Conservation (phyloP, 2,888 invertebrate genomes). For the Gastrophysa polygoni region DNA sequence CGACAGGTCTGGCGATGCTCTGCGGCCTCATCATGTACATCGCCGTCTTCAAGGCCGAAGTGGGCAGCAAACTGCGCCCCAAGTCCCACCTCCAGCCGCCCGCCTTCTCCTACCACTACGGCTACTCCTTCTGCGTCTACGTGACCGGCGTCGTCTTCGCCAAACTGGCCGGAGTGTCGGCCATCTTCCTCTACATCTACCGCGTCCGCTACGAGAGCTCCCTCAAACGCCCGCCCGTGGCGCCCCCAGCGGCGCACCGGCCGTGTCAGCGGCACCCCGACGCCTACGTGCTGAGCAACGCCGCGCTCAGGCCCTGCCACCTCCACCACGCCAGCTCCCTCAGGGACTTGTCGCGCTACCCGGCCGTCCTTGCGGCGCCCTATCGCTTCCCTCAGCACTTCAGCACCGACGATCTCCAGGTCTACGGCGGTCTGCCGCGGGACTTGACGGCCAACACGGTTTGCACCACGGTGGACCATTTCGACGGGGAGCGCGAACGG, state of each 20-base stretch:
- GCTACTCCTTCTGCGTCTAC: conserved; percentile 86
- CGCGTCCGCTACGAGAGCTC: conserved; percentile 59
- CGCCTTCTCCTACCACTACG: conserved; percentile 84
- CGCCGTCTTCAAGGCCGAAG: conserved; percentile 89
- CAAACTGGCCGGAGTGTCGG: conserved; percentile 84
- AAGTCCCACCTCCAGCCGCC: conserved; percentile 79
- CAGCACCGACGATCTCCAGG: conserved; percentile 38
- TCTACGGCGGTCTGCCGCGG: conserved; percentile 52
- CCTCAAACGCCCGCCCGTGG: conserved; percentile 10
- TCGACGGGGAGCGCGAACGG: conserved; percentile 67
- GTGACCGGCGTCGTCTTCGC: conserved; percentile 83
- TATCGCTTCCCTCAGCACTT: conserved; percentile 63
- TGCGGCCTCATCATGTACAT: conserved; percentile 92
- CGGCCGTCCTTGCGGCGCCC: conserved; percentile 66
- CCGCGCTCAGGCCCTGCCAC: conserved; percentile 56
- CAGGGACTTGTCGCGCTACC: conserved; percentile 65
- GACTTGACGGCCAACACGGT: conserved; percentile 74
- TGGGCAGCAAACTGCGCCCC: conserved; percentile 84
- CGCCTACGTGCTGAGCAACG: conserved; percentile 57
- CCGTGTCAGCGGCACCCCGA: conserved; percentile 60
- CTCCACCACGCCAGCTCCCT: conserved; percentile 63
- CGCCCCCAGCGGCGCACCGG: conserved; percentile 17
- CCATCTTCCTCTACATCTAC: conserved; percentile 85
- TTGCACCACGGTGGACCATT: conserved; percentile 63
- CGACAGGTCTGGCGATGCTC: conserved; percentile 88